Evolutionary conservation across 1,140 invertebrate species (phyloP).

Genomic region (Tribolium madens): DNA sequence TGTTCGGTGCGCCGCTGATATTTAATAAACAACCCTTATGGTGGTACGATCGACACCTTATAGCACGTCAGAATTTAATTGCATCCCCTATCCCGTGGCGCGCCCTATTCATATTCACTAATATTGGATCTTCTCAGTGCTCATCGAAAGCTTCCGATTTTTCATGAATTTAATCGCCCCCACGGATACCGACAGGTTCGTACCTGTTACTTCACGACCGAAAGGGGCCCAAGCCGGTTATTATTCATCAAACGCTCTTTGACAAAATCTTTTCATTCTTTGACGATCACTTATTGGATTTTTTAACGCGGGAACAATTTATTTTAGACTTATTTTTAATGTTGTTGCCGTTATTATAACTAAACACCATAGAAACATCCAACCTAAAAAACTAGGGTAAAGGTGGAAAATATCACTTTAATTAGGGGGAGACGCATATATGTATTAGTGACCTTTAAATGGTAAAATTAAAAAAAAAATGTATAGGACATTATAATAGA

Average conservation of each 20-base stretch:
- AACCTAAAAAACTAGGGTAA: too few species aligned
- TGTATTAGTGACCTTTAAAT: too few species aligned
- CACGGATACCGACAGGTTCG: constrained; percentile 11
- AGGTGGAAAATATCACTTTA: too few species aligned
- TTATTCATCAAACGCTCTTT: background rate
- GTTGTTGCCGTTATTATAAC: too few species aligned
- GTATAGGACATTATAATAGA: too few species aligned
- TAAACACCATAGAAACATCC: too few species aligned
- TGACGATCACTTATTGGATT: too few species aligned
- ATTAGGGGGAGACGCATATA: too few species aligned
- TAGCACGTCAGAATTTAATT: constrained; percentile 41
- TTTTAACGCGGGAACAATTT: too few species aligned
- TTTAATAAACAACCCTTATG: constrained; percentile 32
- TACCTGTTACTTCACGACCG: constrained; percentile 31
- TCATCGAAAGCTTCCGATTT: constrained; percentile 36
- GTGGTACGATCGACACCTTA: constrained; percentile 37
- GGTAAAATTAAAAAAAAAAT: too few species aligned
- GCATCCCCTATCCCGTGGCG: constrained; percentile 16
- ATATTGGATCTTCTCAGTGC: constrained; percentile 36
- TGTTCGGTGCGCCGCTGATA: background rate
- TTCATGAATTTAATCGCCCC: constrained; percentile 42
- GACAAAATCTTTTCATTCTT: background rate
- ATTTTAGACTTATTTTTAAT: too few species aligned
- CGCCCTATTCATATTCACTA: constrained; percentile 35
- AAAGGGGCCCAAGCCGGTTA: background rate